Evolutionary conservation across 2,888 invertebrate species (phyloP).

Genomic region (Papilio demoleus): DNA sequence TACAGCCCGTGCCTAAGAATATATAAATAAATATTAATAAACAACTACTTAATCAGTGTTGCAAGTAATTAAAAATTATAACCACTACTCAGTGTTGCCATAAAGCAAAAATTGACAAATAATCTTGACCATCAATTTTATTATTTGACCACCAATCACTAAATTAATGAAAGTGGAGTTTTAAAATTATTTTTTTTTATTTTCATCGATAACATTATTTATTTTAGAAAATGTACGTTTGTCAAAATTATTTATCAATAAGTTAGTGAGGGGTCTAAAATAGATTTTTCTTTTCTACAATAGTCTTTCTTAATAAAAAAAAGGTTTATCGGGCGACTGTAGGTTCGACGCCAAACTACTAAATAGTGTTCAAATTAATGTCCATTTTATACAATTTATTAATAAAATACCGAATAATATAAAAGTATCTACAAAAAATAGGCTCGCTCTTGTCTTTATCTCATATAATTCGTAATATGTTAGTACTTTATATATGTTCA

Average conservation of each 20-base stretch:
- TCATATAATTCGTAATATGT: too few relatives aligned
- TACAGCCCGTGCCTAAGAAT: slow-evolving; percentile 77
- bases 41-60: slow-evolving; percentile 16
- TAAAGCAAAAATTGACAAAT: not conserved
- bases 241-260: too few relatives aligned
- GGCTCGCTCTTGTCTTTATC: not conserved
- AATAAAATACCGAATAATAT: slow-evolving; percentile 33
- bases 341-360: slow-evolving; percentile 29
- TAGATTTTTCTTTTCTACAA: too few relatives aligned
- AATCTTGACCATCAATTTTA: not conserved
- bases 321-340: slow-evolving; percentile 24
- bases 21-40: slow-evolving; percentile 60
- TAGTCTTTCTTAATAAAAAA: too few relatives aligned
- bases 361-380: slow-evolving; percentile 42
- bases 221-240: too few relatives aligned
- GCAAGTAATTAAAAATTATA: too few relatives aligned
- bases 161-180: not conserved
- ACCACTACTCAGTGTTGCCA: too few relatives aligned
- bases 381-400: slow-evolving; percentile 42
- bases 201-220: too few relatives aligned
- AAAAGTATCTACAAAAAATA: not conserved
- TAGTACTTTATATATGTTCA: too few relatives aligned
- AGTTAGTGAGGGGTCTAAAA: too few relatives aligned
- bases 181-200: too few relatives aligned
- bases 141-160: not conserved